Evolutionary conservation across 2,113 vertebrate species (phyloP), one percentile per base, ranked within the genome.

Genomic region (Thalassoma bifasciatum): DNA sequence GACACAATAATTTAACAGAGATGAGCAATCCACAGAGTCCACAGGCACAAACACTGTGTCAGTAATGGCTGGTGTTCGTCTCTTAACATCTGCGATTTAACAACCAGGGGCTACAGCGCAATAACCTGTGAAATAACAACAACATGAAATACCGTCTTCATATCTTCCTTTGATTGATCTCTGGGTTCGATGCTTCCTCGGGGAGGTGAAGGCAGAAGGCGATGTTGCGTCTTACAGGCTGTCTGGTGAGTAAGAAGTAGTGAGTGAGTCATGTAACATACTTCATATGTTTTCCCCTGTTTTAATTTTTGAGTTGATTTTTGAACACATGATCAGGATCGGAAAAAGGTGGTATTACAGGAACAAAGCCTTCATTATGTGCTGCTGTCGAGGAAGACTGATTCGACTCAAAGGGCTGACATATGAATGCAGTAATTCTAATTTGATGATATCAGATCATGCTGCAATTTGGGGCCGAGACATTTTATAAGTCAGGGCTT

Each of bases 131-230:
- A 79, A 65, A 40, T 53, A 60, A 9, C 26, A 79, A 46, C 44
- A 42, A 68, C 42, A 68, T 72, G 76, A 91, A 86, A 86, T 63
- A 83, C 23, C 2, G 52, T 62, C 57, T 69, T 88, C 72, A 85
- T 89, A 73, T 86, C 40, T 71, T 79, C 24, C 42, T 66, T 26
- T 21, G 64, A 72, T 46, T 49, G 77, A 83, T 77, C 77, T 81
- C 38, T 8, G 10, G 38, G 36, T 2, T 22, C 49, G 71, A 51
- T 2, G 2, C 52, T 19, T 66, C 36, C 78, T 68, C 24, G 36
- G 59, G 52, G 77, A 75, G 3, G 1, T 4, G 21, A 56, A 61
- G 61, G 69, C 1, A 42, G n/a, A 61, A 61, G 60, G 34, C 2
- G 2, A 24, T n/a, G 63, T 9, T 1, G 8, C 42, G 49, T 37